Evolutionary conservation across 2,113 vertebrate genomes (phyloP), one percentile per base, ranked within the genome.

Genomic region (Ceyx margarethae): DNA sequence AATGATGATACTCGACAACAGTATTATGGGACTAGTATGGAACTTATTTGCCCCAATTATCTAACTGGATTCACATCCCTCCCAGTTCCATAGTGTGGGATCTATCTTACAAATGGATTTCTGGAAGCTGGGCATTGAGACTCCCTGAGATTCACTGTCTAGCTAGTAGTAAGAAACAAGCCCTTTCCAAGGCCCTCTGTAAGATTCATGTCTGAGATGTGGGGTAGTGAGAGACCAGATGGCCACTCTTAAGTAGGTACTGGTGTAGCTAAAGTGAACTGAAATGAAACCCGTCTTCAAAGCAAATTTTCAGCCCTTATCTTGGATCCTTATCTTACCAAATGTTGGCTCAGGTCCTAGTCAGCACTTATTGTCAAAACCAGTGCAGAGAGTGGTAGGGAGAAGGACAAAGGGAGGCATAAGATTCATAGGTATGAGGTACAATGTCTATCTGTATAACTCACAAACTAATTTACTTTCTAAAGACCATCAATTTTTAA

Each of bases 61-160:
- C 0, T 81, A 25, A 28, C 17, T 40, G n/a, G n/a, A 75, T 67
- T 81, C 28, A 48, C 15, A 3, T 72, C 28, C 35, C 25, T 67
- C 57, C 15, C n/a, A 29, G 33, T 29, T 23, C 23, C 0, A 0
- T 23, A 26, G 40, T 2, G 1, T 45, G 29, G 66, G 20, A 61
- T 81, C 64, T 8, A 29, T 75, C 28, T 83, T 81, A 43, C 20
- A 71, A 40, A 31, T 48, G 22, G 6, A 18, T 68, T 3, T 85
- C 51, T 87, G 35, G 67, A 57, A 79, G 12, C 6, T 61, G 23
- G 29, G 15, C 3, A 35, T 58, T 83, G 65, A 66, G 37, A 14
- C 33, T 72, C 40, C 7, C 0, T 37, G 62, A 43, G 53, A 22
- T 81, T 60, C 57, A 17, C 21, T 67, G 29, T 72, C 15, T 45